A percentile compares a stretch with the other conserved stretches of the same genome.
These are phyloP conservation scores for Tamandua tetradactyla DNA, from an alignment of 2,797 vertebrate species.

Conservation along the genomic window DNA sequence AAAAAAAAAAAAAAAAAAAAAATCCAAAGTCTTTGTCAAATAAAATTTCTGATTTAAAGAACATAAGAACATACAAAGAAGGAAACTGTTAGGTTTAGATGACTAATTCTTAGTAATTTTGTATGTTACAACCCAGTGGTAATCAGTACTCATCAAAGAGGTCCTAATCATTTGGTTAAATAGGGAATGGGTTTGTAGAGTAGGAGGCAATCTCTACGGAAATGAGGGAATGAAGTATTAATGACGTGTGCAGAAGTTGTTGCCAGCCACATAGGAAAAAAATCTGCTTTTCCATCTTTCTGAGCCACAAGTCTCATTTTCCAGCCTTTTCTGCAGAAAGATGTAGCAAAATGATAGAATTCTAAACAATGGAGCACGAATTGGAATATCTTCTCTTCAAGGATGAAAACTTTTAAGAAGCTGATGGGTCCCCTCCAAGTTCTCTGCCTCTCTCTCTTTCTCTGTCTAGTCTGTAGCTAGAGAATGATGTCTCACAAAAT, in stretches of 20 bases:
- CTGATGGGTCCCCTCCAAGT: neutral
- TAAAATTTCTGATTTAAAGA: neutral
- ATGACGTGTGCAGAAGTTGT: neutral
- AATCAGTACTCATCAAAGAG: neutral
- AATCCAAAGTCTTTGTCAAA: too few relatives aligned
- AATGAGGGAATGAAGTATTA: neutral
- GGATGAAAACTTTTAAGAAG: neutral
- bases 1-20: too few relatives aligned
- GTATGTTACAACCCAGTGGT: neutral
- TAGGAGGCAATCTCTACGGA: neutral
- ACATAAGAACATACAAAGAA: neutral
- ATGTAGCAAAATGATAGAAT: neutral
- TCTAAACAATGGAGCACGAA: neutral
- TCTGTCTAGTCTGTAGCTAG: neutral
- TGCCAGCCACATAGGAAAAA: neutral
- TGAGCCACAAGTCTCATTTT: neutral
- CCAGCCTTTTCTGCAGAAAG: rapidly evolving
- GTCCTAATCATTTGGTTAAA: neutral
- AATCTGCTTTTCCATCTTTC: neutral
- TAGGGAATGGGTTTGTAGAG: neutral
- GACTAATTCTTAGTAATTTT: neutral
- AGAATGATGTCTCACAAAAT: neutral
- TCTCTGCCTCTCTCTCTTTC: neutral
- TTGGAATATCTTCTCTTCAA: neutral
- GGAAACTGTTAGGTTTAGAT: neutral